These are phyloP conservation scores for Poeciliopsis occidentalis DNA, from an alignment of 2,113 vertebrate genomes.

Conservation along the genomic window DNA sequence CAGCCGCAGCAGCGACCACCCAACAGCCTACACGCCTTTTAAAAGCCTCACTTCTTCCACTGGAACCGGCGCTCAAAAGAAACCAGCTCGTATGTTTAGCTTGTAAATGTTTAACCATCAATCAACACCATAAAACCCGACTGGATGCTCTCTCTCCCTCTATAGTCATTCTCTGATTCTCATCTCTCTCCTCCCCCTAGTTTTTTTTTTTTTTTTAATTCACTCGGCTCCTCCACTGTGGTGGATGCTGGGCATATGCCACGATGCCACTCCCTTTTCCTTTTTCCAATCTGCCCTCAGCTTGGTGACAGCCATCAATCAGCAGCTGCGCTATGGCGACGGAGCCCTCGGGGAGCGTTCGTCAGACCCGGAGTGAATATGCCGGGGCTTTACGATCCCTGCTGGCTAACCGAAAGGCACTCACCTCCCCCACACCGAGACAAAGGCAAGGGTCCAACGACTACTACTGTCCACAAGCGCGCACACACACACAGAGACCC, in stretches of 20 bases:
- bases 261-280: constrained; percentile 83
- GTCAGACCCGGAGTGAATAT: constrained; percentile 86
- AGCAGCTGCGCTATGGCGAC: constrained; percentile 83
- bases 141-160: constrained; percentile 38
- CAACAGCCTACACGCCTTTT: constrained; percentile 42
- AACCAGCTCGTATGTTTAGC: constrained; percentile 64
- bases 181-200: constrained; percentile 51
- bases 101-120: constrained; percentile 80
- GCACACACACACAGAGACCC: constrained; percentile 32
- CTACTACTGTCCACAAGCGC: constrained; percentile 67
- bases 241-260: constrained; percentile 84
- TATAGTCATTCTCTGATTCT: constrained; percentile 40
- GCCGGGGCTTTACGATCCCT: constrained; percentile 72
- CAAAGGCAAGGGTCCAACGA: constrained; percentile 79
- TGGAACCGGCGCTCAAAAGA: constrained; percentile 49
- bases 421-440: constrained; percentile 79
- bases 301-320: constrained; percentile 92
- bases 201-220: constrained; percentile 24
- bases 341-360: constrained; percentile 83
- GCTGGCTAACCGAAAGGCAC: constrained; percentile 74
- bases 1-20: constrained; percentile 61
- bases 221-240: constrained; percentile 36
- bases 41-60: constrained; percentile 63
- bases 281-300: constrained; percentile 85
- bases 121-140: constrained; percentile 76